phyloP scores from a whole-genome alignment of 2,113 vertebrate species.

The Chamaea fasciata region DNA sequence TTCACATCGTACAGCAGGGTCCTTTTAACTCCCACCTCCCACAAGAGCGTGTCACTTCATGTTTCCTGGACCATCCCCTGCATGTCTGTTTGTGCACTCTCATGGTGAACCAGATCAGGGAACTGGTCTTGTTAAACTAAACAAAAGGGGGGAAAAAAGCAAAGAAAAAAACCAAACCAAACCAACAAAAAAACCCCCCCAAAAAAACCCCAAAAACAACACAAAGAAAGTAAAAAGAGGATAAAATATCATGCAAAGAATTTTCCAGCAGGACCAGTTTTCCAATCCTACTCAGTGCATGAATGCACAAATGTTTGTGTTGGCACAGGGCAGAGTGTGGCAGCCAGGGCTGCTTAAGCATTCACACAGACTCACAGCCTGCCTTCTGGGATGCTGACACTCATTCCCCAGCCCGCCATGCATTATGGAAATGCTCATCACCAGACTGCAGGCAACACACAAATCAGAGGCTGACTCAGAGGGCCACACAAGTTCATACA shows the following conservation, averaged over 20 bases:
- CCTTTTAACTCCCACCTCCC: not conserved
- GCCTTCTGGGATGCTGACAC: not conserved
- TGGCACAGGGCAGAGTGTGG: not conserved
- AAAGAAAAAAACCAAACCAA: fast-evolving
- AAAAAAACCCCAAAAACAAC: too few species aligned
- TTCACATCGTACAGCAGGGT: not conserved
- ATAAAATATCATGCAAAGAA: slow-evolving; percentile 30
- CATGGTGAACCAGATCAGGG: not conserved
- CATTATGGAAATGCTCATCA: not conserved
- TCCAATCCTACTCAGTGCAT: not conserved
- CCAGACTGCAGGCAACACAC: not conserved
- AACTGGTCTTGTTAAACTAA: not conserved
- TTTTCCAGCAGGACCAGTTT: slow-evolving; percentile 54
- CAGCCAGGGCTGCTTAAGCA: slow-evolving; percentile 1
- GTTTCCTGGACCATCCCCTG: not conserved
- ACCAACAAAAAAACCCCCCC: not conserved
- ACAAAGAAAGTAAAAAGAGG: not conserved
- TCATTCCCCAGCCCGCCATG: not conserved
- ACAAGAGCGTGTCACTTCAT: not conserved
- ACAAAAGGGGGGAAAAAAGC: not conserved
- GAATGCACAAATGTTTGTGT: slow-evolving; percentile 42
- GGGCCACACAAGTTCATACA: not conserved
- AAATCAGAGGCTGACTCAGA: not conserved
- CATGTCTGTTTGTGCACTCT: not conserved
- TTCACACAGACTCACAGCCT: not conserved